A percentile compares a stretch with the other conserved stretches of the same genome.
Evolutionary conservation across 2,888 invertebrate genomes (phyloP).

Genomic region (Pterobdella sp.): DNA sequence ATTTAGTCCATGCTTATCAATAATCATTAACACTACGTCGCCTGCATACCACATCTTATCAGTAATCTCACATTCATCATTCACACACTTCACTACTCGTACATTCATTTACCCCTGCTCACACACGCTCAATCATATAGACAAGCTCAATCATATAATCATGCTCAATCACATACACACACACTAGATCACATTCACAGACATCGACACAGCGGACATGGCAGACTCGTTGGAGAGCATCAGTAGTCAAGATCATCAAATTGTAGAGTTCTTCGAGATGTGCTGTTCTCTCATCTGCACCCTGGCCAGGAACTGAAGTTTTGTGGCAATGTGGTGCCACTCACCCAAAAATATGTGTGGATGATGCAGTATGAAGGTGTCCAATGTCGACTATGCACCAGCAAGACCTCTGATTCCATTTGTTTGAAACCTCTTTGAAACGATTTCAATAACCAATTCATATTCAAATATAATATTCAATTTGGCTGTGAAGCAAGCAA

Average conservation of each 20-base stretch:
- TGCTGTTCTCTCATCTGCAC: constrained; percentile 96
- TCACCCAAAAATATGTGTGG: no score
- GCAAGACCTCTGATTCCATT: no score
- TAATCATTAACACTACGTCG: no score
- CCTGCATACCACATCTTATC: not conserved
- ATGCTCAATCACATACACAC: not conserved
- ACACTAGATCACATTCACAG: not conserved
- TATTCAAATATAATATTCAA: no score
- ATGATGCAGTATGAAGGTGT: no score
- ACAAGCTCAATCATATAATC: not conserved
- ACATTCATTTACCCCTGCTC: not conserved
- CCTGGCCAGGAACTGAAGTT: constrained; percentile 67
- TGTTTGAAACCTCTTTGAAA: no score
- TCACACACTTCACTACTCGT: not conserved
- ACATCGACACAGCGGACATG: constrained; percentile 17
- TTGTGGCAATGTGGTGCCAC: no score
- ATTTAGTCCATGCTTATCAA: no score
- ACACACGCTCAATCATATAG: not conserved
- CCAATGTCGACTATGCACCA: no score
- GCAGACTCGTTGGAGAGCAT: constrained; percentile 7
- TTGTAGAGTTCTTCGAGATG: constrained; percentile 99
- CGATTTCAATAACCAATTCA: no score
- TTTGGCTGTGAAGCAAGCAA: no score
- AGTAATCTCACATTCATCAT: not conserved
- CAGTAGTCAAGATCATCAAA: constrained; percentile 63